phyloP scores from a whole-genome alignment of 2,797 vertebrate species.

The Scyliorhinus canicula region DNA sequence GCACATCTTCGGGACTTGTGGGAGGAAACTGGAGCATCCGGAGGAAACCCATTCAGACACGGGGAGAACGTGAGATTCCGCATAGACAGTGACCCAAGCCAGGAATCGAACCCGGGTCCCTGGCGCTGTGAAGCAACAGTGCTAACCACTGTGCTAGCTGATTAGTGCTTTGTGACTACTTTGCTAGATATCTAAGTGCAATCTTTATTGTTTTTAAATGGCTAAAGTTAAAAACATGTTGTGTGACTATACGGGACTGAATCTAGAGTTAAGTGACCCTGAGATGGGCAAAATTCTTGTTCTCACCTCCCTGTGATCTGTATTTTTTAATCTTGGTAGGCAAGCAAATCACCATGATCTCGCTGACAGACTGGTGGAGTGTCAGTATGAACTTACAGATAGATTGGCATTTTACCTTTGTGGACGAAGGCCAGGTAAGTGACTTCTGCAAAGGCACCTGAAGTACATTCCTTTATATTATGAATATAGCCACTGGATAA shows the following conservation, averaged over 20 bases:
- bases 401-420: slow-evolving; percentile 90
- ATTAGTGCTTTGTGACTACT: background rate
- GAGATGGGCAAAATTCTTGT: background rate
- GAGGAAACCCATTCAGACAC: too few species aligned
- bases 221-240: background rate
- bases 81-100: too few species aligned
- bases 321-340: slow-evolving; percentile 57
- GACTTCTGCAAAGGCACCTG: background rate
- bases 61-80: too few species aligned
- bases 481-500: background rate
- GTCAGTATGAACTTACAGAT: slow-evolving; percentile 93
- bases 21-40: too few species aligned
- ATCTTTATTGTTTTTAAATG: background rate
- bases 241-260: background rate
- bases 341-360: slow-evolving; percentile 88
- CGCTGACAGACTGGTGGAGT: slow-evolving; percentile 86
- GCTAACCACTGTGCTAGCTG: too few species aligned
- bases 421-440: slow-evolving; percentile 83
- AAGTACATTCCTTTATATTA: background rate
- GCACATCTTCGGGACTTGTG: too few species aligned
- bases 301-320: background rate
- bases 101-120: too few species aligned
- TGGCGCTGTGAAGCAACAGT: too few species aligned
- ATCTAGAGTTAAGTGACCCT: background rate
- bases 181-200: background rate